A percentile compares a stretch with the other conserved stretches of the same genome.
Evolutionary conservation across 1,140 invertebrate genomes (phyloP).

Genomic region (Brachionus angularis): DNA sequence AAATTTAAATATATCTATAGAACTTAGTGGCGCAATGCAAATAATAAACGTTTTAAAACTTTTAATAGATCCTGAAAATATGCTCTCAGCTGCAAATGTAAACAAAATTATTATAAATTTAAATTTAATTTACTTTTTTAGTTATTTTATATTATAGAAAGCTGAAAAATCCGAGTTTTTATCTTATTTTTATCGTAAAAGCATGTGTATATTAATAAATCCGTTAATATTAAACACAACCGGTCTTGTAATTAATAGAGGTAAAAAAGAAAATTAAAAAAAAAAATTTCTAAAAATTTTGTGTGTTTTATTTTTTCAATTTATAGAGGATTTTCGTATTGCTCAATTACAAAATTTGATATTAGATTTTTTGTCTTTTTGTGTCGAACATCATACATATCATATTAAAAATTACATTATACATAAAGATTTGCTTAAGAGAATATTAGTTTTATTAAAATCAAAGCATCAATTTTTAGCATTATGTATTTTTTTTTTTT

Average conservation of each 20-base stretch:
- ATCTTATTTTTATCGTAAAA: constrained; percentile 97
- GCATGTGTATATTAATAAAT: constrained; percentile 86
- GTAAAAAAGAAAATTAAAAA: constrained; percentile 47
- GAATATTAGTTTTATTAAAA: constrained; percentile 91
- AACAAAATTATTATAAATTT: constrained; percentile 45
- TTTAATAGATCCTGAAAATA: constrained; percentile 95
- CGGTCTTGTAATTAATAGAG: constrained; percentile 73
- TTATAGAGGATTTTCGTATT: constrained; percentile 92
- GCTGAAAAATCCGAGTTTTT: constrained; percentile 95
- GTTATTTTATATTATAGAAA: constrained; percentile 46
- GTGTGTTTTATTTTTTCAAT: too few species aligned
- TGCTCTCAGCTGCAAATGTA: constrained; percentile 75
- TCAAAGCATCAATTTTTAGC: constrained; percentile 96
- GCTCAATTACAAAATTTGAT: constrained; percentile 90
- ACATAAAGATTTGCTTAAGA: constrained; percentile 87
- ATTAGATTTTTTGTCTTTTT: constrained; percentile 92
- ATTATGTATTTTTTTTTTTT: constrained; percentile 66
- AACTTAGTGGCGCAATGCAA: constrained; percentile 91
- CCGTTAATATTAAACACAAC: constrained; percentile 83
- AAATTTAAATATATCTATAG: constrained; percentile 64
- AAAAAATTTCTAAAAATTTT: too few species aligned
- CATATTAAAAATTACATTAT: constrained; percentile 97
- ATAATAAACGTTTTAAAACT: constrained; percentile 86
- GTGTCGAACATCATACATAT: constrained; percentile 98
- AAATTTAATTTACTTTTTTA: constrained; percentile 34